Conservation (phyloP, 1,140 invertebrate genomes). For the Zaprionus ghesquierei region DNA sequence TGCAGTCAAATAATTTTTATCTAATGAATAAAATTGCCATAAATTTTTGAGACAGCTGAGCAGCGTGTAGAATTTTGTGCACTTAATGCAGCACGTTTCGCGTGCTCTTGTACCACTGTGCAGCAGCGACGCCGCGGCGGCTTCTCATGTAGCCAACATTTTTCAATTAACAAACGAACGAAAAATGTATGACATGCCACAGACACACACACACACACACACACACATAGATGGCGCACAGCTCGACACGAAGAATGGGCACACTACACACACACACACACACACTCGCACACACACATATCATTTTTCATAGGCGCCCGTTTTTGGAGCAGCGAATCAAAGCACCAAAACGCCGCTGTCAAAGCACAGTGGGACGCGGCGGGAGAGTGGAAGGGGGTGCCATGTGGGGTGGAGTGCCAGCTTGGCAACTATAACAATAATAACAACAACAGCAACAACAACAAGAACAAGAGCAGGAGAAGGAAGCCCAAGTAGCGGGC, state of each 20-base stretch:
- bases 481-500: conserved; percentile 2
- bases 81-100: background rate
- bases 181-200: conserved; percentile 77
- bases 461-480: conserved; percentile 47
- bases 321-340: conserved; percentile 59
- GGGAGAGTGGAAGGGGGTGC: background rate
- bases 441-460: conserved; percentile 46
- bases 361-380: conserved; percentile 41
- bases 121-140: conserved; percentile 12
- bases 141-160: conserved; percentile 71
- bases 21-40: background rate
- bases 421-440: conserved; percentile 47
- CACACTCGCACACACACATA: conserved; percentile 34
- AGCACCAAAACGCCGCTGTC: conserved; percentile 70
- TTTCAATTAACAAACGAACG: conserved; percentile 81
- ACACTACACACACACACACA: conserved; percentile 35
- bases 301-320: conserved; percentile 68
- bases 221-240: conserved; percentile 15
- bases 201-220: conserved; percentile 55
- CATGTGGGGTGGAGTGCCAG: background rate
- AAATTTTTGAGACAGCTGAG: background rate
- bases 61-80: background rate
- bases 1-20: background rate
- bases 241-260: conserved; percentile 53
- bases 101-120: conserved; percentile 6